Evolutionary conservation across 2,797 vertebrate species (phyloP).

Genomic region (Enoplosus armatus): DNA sequence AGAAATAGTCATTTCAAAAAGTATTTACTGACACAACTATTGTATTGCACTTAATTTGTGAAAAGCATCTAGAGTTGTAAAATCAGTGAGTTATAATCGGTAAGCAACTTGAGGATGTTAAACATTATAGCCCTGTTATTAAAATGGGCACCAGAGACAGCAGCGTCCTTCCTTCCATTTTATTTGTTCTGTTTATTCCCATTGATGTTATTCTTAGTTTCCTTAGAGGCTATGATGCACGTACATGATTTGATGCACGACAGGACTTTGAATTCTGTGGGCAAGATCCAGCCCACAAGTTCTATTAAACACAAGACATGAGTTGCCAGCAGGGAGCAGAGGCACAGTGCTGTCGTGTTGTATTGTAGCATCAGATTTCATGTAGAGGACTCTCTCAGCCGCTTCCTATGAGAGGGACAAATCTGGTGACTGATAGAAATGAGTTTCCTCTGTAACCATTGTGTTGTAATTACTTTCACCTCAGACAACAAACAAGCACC

Average conservation of each 20-base stretch:
- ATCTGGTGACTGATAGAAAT: not conserved
- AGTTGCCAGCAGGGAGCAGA: conserved; percentile 7
- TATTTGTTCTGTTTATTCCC: conserved; percentile 6
- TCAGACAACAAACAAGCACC: not conserved
- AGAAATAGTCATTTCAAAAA: conserved; percentile 4
- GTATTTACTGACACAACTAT: not conserved
- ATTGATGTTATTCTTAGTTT: conserved; percentile 12
- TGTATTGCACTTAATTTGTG: not conserved
- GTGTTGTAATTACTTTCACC: conserved; percentile 19
- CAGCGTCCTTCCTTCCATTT: not conserved
- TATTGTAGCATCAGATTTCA: conserved; percentile 43
- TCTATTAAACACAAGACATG: not conserved
- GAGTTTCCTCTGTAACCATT: conserved; percentile 19
- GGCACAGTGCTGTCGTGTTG: not conserved
- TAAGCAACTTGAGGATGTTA: not conserved
- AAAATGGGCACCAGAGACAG: not conserved
- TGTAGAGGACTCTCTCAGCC: not conserved
- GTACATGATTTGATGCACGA: not conserved
- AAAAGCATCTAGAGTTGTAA: not conserved
- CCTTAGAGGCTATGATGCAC: not conserved
- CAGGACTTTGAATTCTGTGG: conserved; percentile 18
- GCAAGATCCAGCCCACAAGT: not conserved
- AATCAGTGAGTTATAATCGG: not conserved
- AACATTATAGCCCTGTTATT: not conserved
- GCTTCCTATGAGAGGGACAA: not conserved